Evolutionary conservation across 2,888 invertebrate genomes (phyloP), one percentile per base, ranked within the genome.

Genomic region (Eulithis testata): DNA sequence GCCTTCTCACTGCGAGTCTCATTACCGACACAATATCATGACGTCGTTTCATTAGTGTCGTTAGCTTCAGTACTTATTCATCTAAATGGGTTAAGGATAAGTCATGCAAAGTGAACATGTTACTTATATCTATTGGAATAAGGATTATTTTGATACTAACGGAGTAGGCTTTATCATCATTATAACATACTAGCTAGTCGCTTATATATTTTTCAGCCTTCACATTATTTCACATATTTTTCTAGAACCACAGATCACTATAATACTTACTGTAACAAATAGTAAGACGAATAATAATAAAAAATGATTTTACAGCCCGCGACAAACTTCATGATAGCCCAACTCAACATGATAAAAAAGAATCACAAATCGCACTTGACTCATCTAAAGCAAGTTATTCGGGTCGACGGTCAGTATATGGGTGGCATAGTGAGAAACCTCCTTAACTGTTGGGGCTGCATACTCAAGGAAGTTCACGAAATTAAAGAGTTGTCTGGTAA

Each of bases 31-130:
- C 94, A 4, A 69, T 94, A 94, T 72, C 91, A 91, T 11, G 96
- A 97, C 79, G 92, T 96, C 0, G 95, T 96, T 14, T 21, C 21
- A 2, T 86, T 96, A 11, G 93, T 95, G 5, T 96, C 96, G 7
- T 84, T 96, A 66, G 95, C 95, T 0, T 96, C 96, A 1, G 90
- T 97, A 27, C 93, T 95, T 97, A 27, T 93, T 95, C 44, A 91
- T 96, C 68, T 95, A 95, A 80, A 91, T 95, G 79, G 96, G 95
- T 0, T 91, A 94, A 64, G 96, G 95, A 0, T 91, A 94, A 64
- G 31, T 31, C 6, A 31, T 31, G 4, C 6, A 31, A 31, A 31
- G 5, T 31, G 31, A 31, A 31, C 4, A 31, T 31, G 31, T 6
- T 6, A 31, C 31, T 31, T 31, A 2, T 31, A 31, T 31, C 31